These are phyloP conservation scores for Tenthredo livida DNA, from an alignment of 2,888 invertebrate genomes.

Conservation along the genomic window DNA sequence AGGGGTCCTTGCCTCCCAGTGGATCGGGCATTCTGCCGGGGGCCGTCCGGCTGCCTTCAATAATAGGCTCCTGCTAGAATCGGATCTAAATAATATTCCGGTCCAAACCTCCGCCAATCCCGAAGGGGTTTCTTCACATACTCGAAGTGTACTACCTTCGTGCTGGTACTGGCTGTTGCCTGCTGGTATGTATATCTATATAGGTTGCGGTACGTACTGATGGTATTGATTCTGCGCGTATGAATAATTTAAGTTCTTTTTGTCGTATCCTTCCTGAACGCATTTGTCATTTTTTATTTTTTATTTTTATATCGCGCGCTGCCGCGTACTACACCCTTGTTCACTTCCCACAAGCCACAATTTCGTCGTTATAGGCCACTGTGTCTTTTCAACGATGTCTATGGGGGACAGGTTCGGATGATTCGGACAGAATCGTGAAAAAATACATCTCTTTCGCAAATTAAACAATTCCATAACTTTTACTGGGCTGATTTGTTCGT, in stretches of 20 bases:
- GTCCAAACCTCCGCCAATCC: constrained; percentile 41
- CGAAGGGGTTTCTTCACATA: neutral
- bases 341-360: constrained; percentile 10
- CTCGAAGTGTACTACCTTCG: constrained; percentile 19
- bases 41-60: constrained; percentile 34
- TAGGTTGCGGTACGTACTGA: constrained; percentile 27
- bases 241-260: constrained; percentile 34
- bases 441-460: neutral
- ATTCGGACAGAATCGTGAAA: neutral
- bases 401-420: neutral
- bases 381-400: neutral
- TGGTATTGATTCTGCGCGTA: constrained; percentile 42
- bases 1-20: constrained; percentile 33
- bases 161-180: constrained; percentile 1
- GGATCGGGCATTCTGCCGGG: constrained; percentile 27
- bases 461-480: neutral
- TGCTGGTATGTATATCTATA: neutral
- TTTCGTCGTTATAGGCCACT: neutral
- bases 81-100: constrained; percentile 52
- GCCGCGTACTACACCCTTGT: neutral
- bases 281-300: constrained; percentile 19
- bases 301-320: neutral
- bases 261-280: constrained; percentile 33
- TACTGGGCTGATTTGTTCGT: neutral
- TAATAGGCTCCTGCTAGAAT: constrained; percentile 45